These are phyloP conservation scores for Lagopus leucura DNA, from an alignment of 2,113 vertebrate genomes.

Conservation along the genomic window DNA sequence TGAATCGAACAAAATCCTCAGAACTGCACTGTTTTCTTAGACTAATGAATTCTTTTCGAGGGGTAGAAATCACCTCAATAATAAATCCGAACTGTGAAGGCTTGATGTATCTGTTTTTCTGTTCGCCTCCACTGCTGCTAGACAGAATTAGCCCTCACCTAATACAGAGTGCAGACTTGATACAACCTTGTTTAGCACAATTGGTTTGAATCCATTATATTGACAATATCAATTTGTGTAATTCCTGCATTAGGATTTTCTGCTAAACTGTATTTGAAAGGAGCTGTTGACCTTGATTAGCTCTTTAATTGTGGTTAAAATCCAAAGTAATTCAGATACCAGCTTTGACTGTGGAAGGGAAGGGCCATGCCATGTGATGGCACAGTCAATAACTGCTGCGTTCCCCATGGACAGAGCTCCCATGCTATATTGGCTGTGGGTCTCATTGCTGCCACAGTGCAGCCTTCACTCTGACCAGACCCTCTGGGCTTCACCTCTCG, in stretches of 20 bases:
- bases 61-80: conserved; percentile 46
- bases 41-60: conserved; percentile 68
- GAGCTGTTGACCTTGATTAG: conserved; percentile 74
- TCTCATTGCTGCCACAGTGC: not conserved
- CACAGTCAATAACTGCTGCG: not conserved
- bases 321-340: conserved; percentile 73
- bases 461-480: not conserved
- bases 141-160: conserved; percentile 71
- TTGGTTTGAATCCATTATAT: conserved; percentile 80
- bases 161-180: conserved; percentile 48
- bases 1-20: conserved; percentile 63
- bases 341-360: not conserved
- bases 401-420: not conserved
- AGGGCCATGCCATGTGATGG: conserved; percentile 26
- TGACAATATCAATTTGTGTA: conserved; percentile 77
- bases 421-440: not conserved
- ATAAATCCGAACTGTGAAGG: conserved; percentile 54
- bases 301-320: conserved; percentile 81
- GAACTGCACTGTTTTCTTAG: conserved; percentile 53
- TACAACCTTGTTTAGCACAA: conserved; percentile 57
- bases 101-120: conserved; percentile 35
- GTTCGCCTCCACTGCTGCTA: conserved; percentile 12
- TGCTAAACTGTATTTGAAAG: conserved; percentile 77
- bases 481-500: not conserved
- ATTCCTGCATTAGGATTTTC: conserved; percentile 76